A percentile compares a stretch with the other conserved stretches of the same genome.
Evolutionary conservation across 1,140 invertebrate genomes (phyloP).

Genomic region (Phymorhynchus buccinoides): DNA sequence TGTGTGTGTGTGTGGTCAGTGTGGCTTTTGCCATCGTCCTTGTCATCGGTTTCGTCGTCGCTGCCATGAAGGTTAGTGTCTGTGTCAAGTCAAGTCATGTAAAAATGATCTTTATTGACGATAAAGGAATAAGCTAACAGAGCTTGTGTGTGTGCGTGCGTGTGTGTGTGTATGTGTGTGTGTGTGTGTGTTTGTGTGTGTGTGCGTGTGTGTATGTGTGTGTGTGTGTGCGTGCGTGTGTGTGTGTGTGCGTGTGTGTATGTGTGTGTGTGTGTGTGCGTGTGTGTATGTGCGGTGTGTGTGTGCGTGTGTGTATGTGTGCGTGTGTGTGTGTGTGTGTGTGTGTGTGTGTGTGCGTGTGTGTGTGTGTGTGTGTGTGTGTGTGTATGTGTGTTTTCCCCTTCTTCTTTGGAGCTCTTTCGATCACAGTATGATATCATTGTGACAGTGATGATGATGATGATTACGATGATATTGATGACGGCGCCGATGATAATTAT

Average conservation of each 20-base stretch:
- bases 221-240: background rate
- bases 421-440: no score
- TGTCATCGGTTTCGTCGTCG: constrained; percentile 61
- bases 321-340: background rate
- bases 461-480: no score
- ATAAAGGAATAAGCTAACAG: no score
- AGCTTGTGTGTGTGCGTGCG: background rate
- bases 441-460: no score
- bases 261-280: background rate
- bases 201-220: background rate
- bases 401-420: no score
- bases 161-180: background rate
- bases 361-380: background rate
- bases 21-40: constrained; percentile 62
- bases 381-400: background rate
- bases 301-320: background rate
- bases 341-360: background rate
- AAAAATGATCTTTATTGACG: no score
- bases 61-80: constrained; percentile 62
- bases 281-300: background rate
- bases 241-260: background rate
- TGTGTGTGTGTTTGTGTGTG: constrained; percentile 11
- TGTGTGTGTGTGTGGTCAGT: constrained; percentile 48
- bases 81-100: no score
- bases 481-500: no score